Evolutionary conservation across 2,113 vertebrate species (phyloP).

Genomic region (Diadophis punctatus): DNA sequence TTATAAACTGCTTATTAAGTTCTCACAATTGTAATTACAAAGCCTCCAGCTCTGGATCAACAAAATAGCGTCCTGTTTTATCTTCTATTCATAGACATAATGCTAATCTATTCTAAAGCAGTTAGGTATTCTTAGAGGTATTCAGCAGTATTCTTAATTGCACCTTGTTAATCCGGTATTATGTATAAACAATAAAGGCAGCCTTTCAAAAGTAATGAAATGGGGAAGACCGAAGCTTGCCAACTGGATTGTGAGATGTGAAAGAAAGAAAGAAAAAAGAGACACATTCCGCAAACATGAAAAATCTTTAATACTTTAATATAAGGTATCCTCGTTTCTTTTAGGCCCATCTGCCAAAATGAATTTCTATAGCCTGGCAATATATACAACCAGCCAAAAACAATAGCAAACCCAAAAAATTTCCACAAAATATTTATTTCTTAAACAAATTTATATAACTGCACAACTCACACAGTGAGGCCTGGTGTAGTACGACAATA

Average conservation of each 20-base stretch:
- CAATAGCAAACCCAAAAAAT: not conserved
- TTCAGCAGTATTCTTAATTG: conserved; percentile 17
- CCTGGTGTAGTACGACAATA: no score
- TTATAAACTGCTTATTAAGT: conserved; percentile 26
- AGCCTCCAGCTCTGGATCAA: conserved; percentile 5
- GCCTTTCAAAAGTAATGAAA: conserved; percentile 19
- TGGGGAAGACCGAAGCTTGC: not conserved
- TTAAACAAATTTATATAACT: no score
- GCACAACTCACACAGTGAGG: no score
- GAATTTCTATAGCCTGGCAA: not conserved
- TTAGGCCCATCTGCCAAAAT: not conserved
- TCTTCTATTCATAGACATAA: not conserved
- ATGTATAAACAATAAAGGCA: conserved; percentile 26
- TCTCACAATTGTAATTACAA: conserved; percentile 30
- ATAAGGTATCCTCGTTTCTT: not conserved
- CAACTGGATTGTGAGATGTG: not conserved
- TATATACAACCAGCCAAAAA: not conserved
- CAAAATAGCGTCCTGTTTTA: not conserved
- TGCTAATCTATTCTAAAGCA: conserved; percentile 21
- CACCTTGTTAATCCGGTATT: conserved; percentile 22
- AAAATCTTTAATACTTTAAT: not conserved
- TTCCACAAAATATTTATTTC: not conserved
- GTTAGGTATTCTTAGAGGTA: conserved; percentile 5
- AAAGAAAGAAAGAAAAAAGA: not conserved
- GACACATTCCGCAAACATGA: not conserved